These are phyloP conservation scores for Chloroclystis v-ata DNA, from an alignment of 2,888 invertebrate genomes.

Conservation along the genomic window DNA sequence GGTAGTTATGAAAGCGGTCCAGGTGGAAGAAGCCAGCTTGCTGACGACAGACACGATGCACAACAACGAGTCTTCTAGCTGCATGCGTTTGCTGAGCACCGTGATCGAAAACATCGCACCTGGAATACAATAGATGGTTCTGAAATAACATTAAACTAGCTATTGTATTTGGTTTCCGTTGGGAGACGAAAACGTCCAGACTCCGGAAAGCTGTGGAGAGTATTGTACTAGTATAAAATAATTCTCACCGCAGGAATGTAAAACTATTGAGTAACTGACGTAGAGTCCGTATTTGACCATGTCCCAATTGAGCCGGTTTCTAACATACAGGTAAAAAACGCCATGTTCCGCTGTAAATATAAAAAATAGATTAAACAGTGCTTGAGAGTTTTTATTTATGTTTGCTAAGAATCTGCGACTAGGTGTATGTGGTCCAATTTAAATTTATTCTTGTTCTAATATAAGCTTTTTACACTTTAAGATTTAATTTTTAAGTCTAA, in stretches of 20 bases:
- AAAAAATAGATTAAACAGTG: background rate
- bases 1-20: slow-evolving; percentile 63
- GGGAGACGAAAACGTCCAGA: no score
- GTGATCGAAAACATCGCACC: slow-evolving; percentile 70
- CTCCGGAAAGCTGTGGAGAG: no score
- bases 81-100: slow-evolving; percentile 56
- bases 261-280: slow-evolving; percentile 62
- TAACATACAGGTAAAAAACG: slow-evolving; percentile 61
- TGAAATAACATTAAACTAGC: background rate
- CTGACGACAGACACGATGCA: slow-evolving; percentile 64
- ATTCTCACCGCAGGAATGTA: slow-evolving; percentile 70
- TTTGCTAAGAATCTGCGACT: no score
- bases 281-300: slow-evolving; percentile 66
- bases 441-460: no score
- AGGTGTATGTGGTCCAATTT: no score
- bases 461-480: no score
- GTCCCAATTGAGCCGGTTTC: slow-evolving; percentile 43
- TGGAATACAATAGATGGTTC: no score
- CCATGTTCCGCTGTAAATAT: slow-evolving; percentile 59
- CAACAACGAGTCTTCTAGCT: slow-evolving; percentile 60
- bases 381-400: no score
- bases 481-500: no score
- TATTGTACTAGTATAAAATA: no score
- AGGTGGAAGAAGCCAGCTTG: slow-evolving; percentile 62
- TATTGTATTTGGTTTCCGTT: no score